Conservation (phyloP, 1,140 invertebrate species). For the Drosophila nikananu region DNA sequence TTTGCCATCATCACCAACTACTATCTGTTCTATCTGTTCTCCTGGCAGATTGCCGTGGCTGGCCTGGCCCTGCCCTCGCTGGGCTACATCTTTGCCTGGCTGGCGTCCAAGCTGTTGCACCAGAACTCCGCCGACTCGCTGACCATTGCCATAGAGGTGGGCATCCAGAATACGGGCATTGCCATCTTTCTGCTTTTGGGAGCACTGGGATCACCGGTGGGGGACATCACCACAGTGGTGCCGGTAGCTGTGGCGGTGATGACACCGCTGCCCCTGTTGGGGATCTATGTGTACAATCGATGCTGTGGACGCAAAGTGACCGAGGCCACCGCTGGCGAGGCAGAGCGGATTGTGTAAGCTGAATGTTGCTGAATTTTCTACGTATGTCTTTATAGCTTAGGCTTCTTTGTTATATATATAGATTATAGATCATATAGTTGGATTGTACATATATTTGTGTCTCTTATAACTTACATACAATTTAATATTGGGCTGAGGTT, state of each 20-base stretch:
- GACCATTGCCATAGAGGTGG: conserved; percentile 96
- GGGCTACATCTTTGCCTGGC: conserved; percentile 92
- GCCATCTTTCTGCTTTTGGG: conserved; percentile 92
- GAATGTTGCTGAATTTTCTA: neutral
- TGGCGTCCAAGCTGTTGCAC: conserved; percentile 87
- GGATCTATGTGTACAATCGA: conserved; percentile 68
- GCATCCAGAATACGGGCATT: conserved; percentile 97
- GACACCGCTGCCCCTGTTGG: conserved; percentile 94
- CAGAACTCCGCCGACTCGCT: conserved; percentile 90
- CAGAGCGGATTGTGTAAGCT: conserved; percentile 56
- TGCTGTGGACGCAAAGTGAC: conserved; percentile 5
- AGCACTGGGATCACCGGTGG: conserved; percentile 89
- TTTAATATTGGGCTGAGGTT: conserved; percentile 6
- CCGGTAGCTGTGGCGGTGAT: conserved; percentile 96
- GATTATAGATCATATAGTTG: neutral
- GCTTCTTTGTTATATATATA: neutral
- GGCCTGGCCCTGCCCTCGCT: conserved; percentile 94
- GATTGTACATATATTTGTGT: conserved; percentile 20
- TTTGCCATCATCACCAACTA: conserved; percentile 96
- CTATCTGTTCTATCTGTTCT: conserved; percentile 96
- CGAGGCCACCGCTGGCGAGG: conserved; percentile 4
- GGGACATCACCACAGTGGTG: conserved; percentile 94
- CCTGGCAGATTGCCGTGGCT: conserved; percentile 94
- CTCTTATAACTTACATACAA: conserved; percentile 27
- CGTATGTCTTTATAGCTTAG: neutral